Evolutionary conservation across 2,797 vertebrate genomes (phyloP), one percentile per base, ranked within the genome.

Genomic region (Acomys russatus): DNA sequence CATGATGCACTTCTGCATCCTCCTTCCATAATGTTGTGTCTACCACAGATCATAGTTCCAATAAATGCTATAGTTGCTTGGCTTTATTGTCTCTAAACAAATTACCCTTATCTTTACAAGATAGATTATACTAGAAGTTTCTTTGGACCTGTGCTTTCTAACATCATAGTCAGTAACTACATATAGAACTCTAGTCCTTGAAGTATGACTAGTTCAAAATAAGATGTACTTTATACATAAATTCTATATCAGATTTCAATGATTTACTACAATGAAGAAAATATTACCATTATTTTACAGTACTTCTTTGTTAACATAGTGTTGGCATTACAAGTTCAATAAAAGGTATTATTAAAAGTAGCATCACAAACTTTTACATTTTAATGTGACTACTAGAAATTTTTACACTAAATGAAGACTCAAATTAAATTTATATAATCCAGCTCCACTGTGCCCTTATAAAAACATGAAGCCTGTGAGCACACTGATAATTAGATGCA

Each of bases 281-380:
- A 84, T 44, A 25, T 56, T 54, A 49, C 59, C 66, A 61, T 73
- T 78, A 70, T 87, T 83, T 92, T 82, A 82, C 25, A 85, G 35
- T 35, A 77, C 44, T 88, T 68, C 44, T 88, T 68, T 68, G 8
- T 59, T 85, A 49, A 91, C 86, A 96, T 88, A 25, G 63, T 70
- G 91, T 66, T 93, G 79, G 70, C 15, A 7, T 74, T 87, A 2
- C 25, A 77, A n/a, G 23, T 83, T 78, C 88, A 96, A 91, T 91
- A 70, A 95, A 94, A 95, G 49, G 71, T 28, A 88, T 8, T 44
- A 82, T 92, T 90, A 84, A 92, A 95, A 88, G 76, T 84, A 88
- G 54, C 77, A 86, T 76, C 56, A 66, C 17, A 44, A 78, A 33
- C 8, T 68, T 90, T 93, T 38, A 83, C 14, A 76, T 49, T 90